These are phyloP conservation scores for Pseudopodoces humilis DNA, from an alignment of 2,113 vertebrate genomes.

Conservation along the genomic window DNA sequence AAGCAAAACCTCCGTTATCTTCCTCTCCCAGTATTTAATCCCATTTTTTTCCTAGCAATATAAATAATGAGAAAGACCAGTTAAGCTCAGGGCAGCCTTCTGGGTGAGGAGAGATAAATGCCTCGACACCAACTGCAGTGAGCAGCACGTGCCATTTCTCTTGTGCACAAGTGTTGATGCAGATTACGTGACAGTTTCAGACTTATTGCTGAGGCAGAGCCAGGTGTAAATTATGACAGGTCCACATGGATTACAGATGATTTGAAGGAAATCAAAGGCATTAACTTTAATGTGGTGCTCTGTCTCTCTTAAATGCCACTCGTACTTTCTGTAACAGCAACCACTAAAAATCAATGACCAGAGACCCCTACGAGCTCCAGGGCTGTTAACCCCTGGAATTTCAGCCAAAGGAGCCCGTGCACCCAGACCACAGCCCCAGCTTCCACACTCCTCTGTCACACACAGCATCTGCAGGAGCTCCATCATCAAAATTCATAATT, in stretches of 20 bases:
- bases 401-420: not conserved
- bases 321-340: not conserved
- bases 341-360: slow-evolving; percentile 32
- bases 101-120: slow-evolving; percentile 38
- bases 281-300: slow-evolving; percentile 45
- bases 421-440: not conserved
- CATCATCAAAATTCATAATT: not conserved
- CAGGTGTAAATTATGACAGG: slow-evolving; percentile 46
- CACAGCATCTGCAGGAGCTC: not conserved
- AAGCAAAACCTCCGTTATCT: slow-evolving; percentile 29
- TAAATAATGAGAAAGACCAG: slow-evolving; percentile 35
- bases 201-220: not conserved
- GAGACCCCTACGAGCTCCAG: not conserved
- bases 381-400: slow-evolving; percentile 15
- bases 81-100: slow-evolving; percentile 51
- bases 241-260: slow-evolving; percentile 14
- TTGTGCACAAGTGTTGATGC: not conserved
- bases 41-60: not conserved
- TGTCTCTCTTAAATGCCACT: slow-evolving; percentile 24
- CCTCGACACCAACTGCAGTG: not conserved
- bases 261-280: slow-evolving; percentile 47
- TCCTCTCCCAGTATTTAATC: slow-evolving; percentile 44
- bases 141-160: not conserved
- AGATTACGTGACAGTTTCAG: slow-evolving; percentile 28
- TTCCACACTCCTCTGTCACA: not conserved